Conservation (phyloP, 2,888 invertebrate genomes). For the Stenodera caucasica region DNA sequence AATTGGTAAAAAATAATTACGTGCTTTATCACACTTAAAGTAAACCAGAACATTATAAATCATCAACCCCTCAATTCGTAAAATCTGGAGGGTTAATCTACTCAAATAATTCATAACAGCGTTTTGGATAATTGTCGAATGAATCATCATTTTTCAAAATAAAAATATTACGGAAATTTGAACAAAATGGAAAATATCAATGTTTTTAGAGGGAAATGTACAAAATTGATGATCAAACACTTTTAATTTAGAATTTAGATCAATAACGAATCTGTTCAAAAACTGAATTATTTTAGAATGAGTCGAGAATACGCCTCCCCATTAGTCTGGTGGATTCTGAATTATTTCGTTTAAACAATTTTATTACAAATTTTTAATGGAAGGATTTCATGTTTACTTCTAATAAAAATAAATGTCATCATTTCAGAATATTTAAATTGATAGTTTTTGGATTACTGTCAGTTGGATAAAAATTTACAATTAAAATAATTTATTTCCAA, state of each 20-base stretch:
- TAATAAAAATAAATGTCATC: conserved; percentile 7
- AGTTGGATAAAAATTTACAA: not conserved
- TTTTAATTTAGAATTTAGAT: no score
- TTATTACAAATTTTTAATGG: no score
- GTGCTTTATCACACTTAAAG: not conserved
- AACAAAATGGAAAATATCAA: no score
- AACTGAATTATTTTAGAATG: no score
- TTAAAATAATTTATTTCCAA: not conserved
- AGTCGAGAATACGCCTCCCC: no score
- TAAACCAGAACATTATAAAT: not conserved
- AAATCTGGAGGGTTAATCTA: conserved; percentile 5
- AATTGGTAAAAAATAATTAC: no score
- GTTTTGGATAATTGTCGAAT: conserved; percentile 1
- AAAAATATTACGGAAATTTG: no score
- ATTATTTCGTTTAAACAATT: no score
- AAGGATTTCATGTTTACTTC: not conserved
- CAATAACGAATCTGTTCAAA: no score
- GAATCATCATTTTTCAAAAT: not conserved
- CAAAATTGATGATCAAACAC: no score
- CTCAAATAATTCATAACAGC: conserved; percentile 1
- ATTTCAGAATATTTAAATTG: not conserved
- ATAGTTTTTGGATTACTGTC: not conserved
- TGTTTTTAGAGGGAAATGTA: no score
- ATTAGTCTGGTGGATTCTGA: no score
- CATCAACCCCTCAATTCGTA: not conserved